Evolutionary conservation across 2,113 vertebrate species (phyloP).

Genomic region (Hemichromis elongatus): DNA sequence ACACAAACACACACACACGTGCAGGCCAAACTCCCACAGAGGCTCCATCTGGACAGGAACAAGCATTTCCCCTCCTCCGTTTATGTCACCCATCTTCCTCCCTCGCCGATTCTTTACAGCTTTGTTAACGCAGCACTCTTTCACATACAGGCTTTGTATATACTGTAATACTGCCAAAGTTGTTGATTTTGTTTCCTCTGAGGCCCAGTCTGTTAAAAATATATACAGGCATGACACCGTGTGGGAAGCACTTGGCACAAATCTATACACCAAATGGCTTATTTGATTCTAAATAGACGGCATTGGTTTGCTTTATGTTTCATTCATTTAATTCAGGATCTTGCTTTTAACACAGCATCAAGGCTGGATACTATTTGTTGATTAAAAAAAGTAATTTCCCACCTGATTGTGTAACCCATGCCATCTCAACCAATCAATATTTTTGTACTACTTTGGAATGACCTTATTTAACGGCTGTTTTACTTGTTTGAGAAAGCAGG

Average conservation of each 20-base stretch:
- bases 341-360: not conserved
- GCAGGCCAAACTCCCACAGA: constrained; percentile 40
- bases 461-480: not conserved
- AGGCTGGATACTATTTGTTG: not conserved
- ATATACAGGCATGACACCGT: not conserved
- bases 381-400: not conserved
- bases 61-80: constrained; percentile 28
- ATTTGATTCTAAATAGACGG: not conserved
- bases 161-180: not conserved
- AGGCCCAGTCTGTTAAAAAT: not conserved
- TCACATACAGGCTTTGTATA: not conserved
- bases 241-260: not conserved
- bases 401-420: not conserved
- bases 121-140: not conserved
- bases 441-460: not conserved
- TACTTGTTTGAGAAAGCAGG: not conserved
- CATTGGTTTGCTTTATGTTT: not conserved
- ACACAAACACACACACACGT: constrained; percentile 5
- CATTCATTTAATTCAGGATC: not conserved
- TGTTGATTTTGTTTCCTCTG: not conserved
- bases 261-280: not conserved
- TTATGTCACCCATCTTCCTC: constrained; percentile 43
- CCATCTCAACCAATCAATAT: not conserved
- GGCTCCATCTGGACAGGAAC: constrained; percentile 70
- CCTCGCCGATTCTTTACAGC: not conserved